A percentile compares a stretch with the other conserved stretches of the same genome.
Conservation (phyloP, 2,797 vertebrate species). For the Myiotriccus ornatus region DNA sequence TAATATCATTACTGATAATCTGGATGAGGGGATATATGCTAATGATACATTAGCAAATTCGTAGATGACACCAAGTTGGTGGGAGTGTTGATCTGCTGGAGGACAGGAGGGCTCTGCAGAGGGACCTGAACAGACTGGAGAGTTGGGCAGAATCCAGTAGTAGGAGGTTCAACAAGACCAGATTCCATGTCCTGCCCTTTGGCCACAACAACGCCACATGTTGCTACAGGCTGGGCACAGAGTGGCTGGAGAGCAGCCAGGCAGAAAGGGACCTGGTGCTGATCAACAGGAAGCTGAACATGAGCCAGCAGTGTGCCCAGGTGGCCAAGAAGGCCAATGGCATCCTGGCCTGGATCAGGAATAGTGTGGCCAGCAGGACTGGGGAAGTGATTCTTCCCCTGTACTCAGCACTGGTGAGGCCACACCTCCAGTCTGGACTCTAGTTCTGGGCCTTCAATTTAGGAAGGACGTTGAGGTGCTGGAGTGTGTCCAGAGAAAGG, state of each 20-base stretch:
- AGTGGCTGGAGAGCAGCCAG: background rate
- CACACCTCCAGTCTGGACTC: too few relatives aligned
- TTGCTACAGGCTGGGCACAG: background rate
- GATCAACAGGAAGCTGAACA: background rate
- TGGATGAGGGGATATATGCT: background rate
- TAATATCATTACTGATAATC: background rate
- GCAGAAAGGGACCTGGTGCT: background rate
- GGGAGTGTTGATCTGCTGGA: background rate
- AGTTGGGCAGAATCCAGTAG: background rate
- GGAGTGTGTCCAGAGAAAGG: background rate
- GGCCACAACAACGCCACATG: background rate
- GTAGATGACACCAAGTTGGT: background rate
- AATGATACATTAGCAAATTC: background rate
- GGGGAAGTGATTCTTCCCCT: background rate
- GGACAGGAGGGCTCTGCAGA: background rate
- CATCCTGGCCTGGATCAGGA: background rate
- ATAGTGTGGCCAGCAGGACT: background rate
- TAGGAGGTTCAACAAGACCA: background rate
- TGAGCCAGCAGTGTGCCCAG: background rate
- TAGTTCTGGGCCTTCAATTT: background rate
- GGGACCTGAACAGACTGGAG: background rate
- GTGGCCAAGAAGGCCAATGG: background rate
- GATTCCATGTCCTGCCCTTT: background rate
- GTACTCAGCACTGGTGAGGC: background rate
- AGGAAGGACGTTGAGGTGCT: background rate